Evolutionary conservation across 2,797 vertebrate genomes (phyloP).

Genomic region (Coranthus polyacanthus): DNA sequence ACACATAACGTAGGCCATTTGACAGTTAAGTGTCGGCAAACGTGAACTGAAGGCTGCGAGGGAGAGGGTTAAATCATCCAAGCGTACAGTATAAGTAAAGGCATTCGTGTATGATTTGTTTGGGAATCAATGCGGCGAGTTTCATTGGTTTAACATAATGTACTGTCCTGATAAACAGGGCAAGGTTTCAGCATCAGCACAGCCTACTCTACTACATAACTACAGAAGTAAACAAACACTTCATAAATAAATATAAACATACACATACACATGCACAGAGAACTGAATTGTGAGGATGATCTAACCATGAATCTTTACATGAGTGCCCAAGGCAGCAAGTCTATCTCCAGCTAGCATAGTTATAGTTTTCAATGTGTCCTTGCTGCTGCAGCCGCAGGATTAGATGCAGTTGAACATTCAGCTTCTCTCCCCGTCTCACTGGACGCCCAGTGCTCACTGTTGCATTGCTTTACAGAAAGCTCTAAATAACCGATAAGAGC

Average conservation of each 20-base stretch:
- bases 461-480: slow-evolving; percentile 20
- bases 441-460: slow-evolving; percentile 18
- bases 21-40: slow-evolving; percentile 24
- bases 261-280: slow-evolving; percentile 21
- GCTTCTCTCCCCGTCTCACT: slow-evolving; percentile 10
- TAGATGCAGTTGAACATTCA: slow-evolving; percentile 31
- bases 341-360: slow-evolving; percentile 37
- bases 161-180: slow-evolving; percentile 23
- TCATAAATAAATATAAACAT: slow-evolving; percentile 49
- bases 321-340: slow-evolving; percentile 32
- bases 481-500: slow-evolving; percentile 36
- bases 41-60: slow-evolving; percentile 1
- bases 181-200: slow-evolving; percentile 35
- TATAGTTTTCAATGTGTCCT: slow-evolving; percentile 20
- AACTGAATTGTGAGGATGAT: slow-evolving; percentile 22
- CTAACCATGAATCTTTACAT: slow-evolving; percentile 32
- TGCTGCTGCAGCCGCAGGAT: slow-evolving; percentile 33
- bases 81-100: background rate
- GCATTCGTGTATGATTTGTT: slow-evolving; percentile 21
- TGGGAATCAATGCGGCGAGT: slow-evolving; percentile 1
- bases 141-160: slow-evolving; percentile 11
- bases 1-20: slow-evolving; percentile 17
- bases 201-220: slow-evolving; percentile 8
- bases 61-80: background rate
- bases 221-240: slow-evolving; percentile 39